Conservation (phyloP, 2,113 vertebrate genomes). For the Syrrhaptes paradoxus region DNA sequence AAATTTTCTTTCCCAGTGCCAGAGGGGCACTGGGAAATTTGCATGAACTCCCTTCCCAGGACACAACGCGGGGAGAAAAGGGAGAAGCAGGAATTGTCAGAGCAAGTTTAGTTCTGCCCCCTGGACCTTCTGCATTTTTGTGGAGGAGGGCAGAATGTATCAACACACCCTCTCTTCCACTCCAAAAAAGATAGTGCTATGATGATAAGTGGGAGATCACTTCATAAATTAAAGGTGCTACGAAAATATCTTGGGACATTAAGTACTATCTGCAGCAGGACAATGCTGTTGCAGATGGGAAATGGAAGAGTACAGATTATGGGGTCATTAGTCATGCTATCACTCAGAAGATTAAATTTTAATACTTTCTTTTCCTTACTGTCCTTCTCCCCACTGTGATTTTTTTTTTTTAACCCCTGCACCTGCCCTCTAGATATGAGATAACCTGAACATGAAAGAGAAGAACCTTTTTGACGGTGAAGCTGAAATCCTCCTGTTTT, state of each 20-base stretch:
- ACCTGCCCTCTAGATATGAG: conserved; percentile 47
- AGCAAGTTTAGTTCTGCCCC: conserved; percentile 61
- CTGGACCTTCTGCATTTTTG: conserved; percentile 57
- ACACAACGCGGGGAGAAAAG: background rate
- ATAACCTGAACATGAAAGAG: conserved; percentile 55
- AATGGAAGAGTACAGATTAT: background rate
- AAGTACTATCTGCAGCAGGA: background rate
- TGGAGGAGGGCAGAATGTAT: conserved; percentile 52
- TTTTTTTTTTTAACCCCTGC: background rate
- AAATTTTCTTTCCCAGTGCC: conserved; percentile 56
- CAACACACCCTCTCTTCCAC: conserved; percentile 37
- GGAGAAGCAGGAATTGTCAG: conserved; percentile 51
- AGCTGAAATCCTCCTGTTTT: conserved; percentile 43
- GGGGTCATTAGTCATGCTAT: background rate
- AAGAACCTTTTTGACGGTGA: conserved; percentile 27
- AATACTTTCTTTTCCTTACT: background rate
- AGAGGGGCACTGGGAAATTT: conserved; percentile 67
- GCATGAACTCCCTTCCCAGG: conserved; percentile 45
- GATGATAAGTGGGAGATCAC: background rate
- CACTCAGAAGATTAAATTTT: conserved; percentile 31
- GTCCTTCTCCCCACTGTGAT: background rate
- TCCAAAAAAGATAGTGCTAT: background rate
- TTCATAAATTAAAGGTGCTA: background rate
- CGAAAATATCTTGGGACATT: background rate
- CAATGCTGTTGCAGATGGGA: background rate